These are phyloP conservation scores for Bellardia pandia DNA, from an alignment of 2,888 invertebrate genomes.

Conservation along the genomic window DNA sequence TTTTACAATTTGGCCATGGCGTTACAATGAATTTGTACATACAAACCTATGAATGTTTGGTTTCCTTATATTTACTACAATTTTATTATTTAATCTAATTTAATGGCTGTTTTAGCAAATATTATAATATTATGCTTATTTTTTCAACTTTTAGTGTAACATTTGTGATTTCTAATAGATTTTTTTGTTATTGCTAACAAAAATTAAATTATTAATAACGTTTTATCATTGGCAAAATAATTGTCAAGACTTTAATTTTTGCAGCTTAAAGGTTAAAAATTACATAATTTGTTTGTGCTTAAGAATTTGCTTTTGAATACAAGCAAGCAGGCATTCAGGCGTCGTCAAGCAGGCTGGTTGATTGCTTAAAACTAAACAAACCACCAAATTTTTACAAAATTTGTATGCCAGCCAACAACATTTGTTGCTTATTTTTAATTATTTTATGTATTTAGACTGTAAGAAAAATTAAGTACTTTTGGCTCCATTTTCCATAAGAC, in stretches of 20 bases:
- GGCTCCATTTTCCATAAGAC: slow-evolving; percentile 53
- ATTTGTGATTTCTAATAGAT: slow-evolving; percentile 27
- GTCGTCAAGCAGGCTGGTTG: slow-evolving; percentile 22
- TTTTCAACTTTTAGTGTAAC: background rate
- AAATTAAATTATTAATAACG: background rate
- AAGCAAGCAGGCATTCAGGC: background rate
- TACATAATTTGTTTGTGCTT: slow-evolving; percentile 20
- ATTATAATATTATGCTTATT: slow-evolving; percentile 63
- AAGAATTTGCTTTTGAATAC: background rate
- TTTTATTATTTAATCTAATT: slow-evolving; percentile 80
- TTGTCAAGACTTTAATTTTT: slow-evolving; percentile 16
- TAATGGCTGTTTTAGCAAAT: slow-evolving; percentile 77
- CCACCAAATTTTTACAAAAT: slow-evolving; percentile 31
- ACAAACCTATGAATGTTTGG: slow-evolving; percentile 23
- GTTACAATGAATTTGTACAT: background rate
- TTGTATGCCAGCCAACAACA: slow-evolving; percentile 52
- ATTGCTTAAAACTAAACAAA: slow-evolving; percentile 18
- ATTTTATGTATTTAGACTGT: slow-evolving; percentile 47
- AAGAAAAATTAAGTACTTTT: slow-evolving; percentile 59
- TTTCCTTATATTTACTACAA: slow-evolving; percentile 32
- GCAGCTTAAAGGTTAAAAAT: background rate
- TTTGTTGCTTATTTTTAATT: slow-evolving; percentile 70
- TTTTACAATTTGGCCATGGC: slow-evolving; percentile 24
- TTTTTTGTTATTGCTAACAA: background rate
- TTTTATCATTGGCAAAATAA: background rate